Conservation (phyloP, 2,797 vertebrate species). For the Melanotaenia maccullochi region DNA sequence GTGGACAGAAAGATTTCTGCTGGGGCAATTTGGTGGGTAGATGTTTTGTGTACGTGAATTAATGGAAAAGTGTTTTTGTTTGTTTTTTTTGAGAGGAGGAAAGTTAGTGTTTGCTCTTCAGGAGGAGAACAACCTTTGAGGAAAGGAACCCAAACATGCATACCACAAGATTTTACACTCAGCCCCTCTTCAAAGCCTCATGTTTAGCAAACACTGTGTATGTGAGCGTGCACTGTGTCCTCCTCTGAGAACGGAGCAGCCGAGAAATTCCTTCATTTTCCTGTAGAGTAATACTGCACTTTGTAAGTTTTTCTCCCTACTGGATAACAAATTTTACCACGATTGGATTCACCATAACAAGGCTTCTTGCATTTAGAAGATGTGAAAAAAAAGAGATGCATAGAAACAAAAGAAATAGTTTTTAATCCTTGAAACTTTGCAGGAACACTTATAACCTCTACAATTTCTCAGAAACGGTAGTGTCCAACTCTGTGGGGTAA, state of each 20-base stretch:
- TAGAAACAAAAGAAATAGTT: too few species aligned
- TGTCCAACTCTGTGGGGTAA: too few species aligned
- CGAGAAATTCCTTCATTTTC: background rate
- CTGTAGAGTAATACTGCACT: background rate
- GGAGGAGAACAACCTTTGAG: conserved; percentile 47
- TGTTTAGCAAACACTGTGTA: conserved; percentile 31
- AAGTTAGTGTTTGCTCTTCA: conserved; percentile 62
- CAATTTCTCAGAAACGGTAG: too few species aligned
- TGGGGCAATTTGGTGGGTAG: conserved; percentile 57
- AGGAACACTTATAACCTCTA: too few species aligned
- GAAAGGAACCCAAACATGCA: conserved; percentile 40
- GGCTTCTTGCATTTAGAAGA: too few species aligned
- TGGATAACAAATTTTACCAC: background rate
- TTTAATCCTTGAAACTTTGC: too few species aligned
- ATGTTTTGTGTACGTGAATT: conserved; percentile 54
- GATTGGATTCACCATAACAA: too few species aligned
- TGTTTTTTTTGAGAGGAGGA: conserved; percentile 37
- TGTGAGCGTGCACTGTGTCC: conserved; percentile 11
- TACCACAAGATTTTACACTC: conserved; percentile 31
- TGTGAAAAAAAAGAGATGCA: too few species aligned
- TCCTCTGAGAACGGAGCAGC: background rate
- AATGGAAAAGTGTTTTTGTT: conserved; percentile 1
- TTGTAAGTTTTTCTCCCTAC: background rate
- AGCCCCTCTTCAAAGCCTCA: conserved; percentile 10
- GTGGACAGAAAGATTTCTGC: conserved; percentile 31